Conservation (phyloP, 37 sponge, comb jelly and placozoan species). For the Mnemiopsis leidyi region DNA sequence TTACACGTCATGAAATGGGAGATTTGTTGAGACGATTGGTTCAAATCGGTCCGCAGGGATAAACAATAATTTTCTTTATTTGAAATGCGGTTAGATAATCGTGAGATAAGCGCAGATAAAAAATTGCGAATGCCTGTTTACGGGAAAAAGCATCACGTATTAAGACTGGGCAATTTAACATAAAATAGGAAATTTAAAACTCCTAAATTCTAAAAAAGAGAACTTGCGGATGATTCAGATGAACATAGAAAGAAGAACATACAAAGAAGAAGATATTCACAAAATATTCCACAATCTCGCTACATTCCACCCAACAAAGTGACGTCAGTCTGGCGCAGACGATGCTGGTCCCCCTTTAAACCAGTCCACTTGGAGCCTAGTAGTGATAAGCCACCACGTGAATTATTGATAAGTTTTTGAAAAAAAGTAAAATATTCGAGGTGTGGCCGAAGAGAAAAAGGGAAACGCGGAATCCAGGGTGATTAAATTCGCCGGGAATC, state of each 20-base stretch:
- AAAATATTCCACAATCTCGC: neutral
- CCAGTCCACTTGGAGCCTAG: neutral
- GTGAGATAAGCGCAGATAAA: too few species aligned
- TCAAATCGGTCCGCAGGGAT: too few species aligned
- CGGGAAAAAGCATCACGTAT: neutral
- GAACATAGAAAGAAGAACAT: neutral
- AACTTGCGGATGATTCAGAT: neutral
- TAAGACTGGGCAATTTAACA: too few species aligned
- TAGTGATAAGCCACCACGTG: neutral
- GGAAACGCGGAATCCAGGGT: neutral
- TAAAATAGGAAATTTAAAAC: too few species aligned
- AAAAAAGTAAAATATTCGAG: neutral
- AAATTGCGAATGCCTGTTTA: too few species aligned
- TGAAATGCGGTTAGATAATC: neutral
- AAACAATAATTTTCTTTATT: neutral
- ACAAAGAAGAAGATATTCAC: neutral
- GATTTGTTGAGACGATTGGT: neutral
- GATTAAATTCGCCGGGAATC: neutral
- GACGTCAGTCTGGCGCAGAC: too few species aligned
- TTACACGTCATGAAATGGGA: neutral
- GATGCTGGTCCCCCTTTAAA: neutral
- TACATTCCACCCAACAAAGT: too few species aligned
- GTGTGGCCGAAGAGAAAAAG: neutral
- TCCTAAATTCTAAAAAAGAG: neutral
- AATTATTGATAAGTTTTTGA: neutral